Evolutionary conservation across 2,113 vertebrate species (phyloP), one percentile per base, ranked within the genome.

Genomic region (Holacanthus passer): DNA sequence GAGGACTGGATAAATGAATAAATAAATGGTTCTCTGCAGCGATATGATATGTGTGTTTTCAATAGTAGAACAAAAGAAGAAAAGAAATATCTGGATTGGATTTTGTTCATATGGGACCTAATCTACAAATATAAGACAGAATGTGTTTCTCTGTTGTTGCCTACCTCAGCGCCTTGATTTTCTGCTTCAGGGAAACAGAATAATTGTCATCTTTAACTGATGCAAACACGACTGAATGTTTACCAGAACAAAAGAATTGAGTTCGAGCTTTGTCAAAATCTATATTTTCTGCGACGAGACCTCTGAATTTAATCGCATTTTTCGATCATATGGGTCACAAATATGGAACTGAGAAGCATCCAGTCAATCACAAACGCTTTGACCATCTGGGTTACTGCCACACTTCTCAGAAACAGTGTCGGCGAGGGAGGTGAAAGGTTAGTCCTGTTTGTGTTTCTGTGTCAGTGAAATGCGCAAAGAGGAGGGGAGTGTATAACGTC

Each of bases 391-490:
- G 48, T 60, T 20, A 22, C 59, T 39, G 67, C 56, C 71, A 76
- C 70, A 73, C 50, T 59, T 60, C 70, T 77, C 64, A 66, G 24
- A 78, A 70, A 80, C 72, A 65, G 87, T 80, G 85, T 89, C 58
- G 29, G 72, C 13, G 10, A 45, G 66, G 29, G 67, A 87, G 91
- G 92, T 92, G 76, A 91, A 88, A 92, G 93, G 91, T 94, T 48
- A 88, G 62, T 37, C 64, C 82, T 88, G 92, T 94, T 93, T 94
- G 92, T 93, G 92, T 94, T 95, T 91, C 89, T 88, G 91, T 93
- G 91, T 92, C 93, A 92, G 86, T 89, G 91, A 89, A 91, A 90
- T 83, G 84, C 62, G 29, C 72, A 52, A 64, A 84, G 84, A 83
- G 66, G 77, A 81, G 81, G 82, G 62, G 76, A 76, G 85, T 64